Percentiles rank a stretch among this genome's conserved stretches.
Evolutionary conservation across 2,797 vertebrate genomes (phyloP).

Genomic region (Melopsittacus undulatus): DNA sequence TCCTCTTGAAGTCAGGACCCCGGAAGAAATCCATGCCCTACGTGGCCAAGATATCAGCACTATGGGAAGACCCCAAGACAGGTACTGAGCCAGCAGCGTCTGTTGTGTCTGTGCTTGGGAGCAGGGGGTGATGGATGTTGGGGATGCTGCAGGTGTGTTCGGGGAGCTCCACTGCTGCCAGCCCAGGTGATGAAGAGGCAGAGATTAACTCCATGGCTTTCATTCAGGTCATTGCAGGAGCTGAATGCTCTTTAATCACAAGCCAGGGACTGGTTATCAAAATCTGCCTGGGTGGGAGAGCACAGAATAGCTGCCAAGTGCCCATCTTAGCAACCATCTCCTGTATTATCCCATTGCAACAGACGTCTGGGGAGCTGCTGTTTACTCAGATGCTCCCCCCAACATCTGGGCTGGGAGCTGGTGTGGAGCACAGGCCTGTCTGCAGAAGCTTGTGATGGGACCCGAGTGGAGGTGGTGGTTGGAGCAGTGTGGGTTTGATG

Average conservation of each 20-base stretch:
- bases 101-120: rapidly evolving
- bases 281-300: background rate
- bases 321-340: background rate
- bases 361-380: background rate
- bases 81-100: constrained; percentile 71
- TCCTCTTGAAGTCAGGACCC: constrained; percentile 94
- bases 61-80: constrained; percentile 98
- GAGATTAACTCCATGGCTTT: background rate
- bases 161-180: background rate
- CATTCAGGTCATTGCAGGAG: background rate
- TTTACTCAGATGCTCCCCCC: background rate
- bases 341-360: background rate
- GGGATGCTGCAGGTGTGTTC: background rate
- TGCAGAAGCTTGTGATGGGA: background rate
- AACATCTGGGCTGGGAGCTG: background rate
- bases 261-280: background rate
- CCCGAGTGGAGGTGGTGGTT: background rate
- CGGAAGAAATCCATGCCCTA: constrained; percentile 96
- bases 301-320: background rate
- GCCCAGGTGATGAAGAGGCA: background rate
- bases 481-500: background rate
- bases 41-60: constrained; percentile 95
- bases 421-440: background rate
- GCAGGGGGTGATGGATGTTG: rapidly evolving
- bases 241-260: background rate